These are phyloP conservation scores for Isoperla grammatica DNA, from an alignment of 2,888 invertebrate genomes.

Conservation along the genomic window DNA sequence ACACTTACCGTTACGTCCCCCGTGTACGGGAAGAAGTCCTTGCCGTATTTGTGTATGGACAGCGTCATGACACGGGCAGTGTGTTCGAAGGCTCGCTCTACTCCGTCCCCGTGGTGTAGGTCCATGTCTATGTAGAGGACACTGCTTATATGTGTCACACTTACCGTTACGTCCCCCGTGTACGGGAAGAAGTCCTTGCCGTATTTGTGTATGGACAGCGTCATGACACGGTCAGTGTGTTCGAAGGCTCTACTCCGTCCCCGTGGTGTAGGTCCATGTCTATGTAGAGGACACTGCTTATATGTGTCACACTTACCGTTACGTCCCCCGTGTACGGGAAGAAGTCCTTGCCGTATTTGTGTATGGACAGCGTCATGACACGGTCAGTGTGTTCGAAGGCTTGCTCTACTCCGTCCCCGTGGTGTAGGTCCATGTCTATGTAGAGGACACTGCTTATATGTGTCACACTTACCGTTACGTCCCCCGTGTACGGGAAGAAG, in stretches of 20 bases:
- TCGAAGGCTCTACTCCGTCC: conserved; percentile 99
- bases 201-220: conserved; percentile 98
- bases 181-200: conserved; percentile 97
- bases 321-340: conserved; percentile 91
- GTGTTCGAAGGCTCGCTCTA: conserved; percentile 98
- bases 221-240: conserved; percentile 99
- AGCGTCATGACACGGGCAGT: conserved; percentile 99
- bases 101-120: conserved; percentile 99
- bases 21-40: conserved; percentile 96
- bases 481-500: conserved; percentile 96
- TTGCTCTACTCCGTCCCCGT: conserved; percentile 99
- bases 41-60: conserved; percentile 97
- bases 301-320: conserved; percentile 96
- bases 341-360: conserved; percentile 95
- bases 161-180: conserved; percentile 84
- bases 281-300: conserved; percentile 92
- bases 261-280: conserved; percentile 99
- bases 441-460: conserved; percentile 96
- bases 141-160: conserved; percentile 93
- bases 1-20: conserved; percentile 81
- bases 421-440: conserved; percentile 99
- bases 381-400: conserved; percentile 99
- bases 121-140: conserved; percentile 99
- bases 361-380: conserved; percentile 99
- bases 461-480: conserved; percentile 87